Evolutionary conservation across 2,888 invertebrate genomes (phyloP), one percentile per base, ranked within the genome.

Genomic region (Sinotaia quadrata): DNA sequence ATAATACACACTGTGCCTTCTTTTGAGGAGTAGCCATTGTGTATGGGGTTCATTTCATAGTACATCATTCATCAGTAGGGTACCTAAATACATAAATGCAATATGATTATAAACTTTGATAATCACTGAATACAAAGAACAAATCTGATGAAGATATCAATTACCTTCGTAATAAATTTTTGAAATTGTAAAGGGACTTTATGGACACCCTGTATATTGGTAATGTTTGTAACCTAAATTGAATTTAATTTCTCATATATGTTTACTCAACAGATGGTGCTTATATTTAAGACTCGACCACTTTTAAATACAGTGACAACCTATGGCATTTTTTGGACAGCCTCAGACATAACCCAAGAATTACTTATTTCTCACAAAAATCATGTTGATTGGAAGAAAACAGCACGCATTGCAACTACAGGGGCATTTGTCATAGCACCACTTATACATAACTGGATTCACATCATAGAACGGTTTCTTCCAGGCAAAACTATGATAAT

Each of bases 371-470:
- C 65, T 0, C 29, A 44, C 12, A 68, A 60, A 59, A 47, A 74
- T 31, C 68, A 73, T 29, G 69, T 77, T 52, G 72, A 78, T 54
- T 57, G 58, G 24, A 41, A 56, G 8, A 80, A 79, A 54, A 79
- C 81, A 7, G 60, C 67, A 1, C 56, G 79, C 18, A 75, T 76
- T 36, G 61, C 72, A 12, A 37, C 72, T 10, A 75, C 77, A 12
- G 78, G 78, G 31, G 67, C 76, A 3, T 75, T 72, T 68, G 73
- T 79, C 27, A 65, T 78, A 10, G 78, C 76, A 2, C 81, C 81
- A 8, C 29, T 79, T 47, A 73, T 80, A 8, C 75, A 74, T 67
- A 68, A 61, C 12, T 81, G 81, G 81, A 62, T 80, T 34, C 63
- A 67, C 59, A 24, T 79, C 24, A 70, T 63, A 21, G 75, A 75